Evolutionary conservation across 2,113 vertebrate species (phyloP).

Genomic region (Brienomyrus longianalis): DNA sequence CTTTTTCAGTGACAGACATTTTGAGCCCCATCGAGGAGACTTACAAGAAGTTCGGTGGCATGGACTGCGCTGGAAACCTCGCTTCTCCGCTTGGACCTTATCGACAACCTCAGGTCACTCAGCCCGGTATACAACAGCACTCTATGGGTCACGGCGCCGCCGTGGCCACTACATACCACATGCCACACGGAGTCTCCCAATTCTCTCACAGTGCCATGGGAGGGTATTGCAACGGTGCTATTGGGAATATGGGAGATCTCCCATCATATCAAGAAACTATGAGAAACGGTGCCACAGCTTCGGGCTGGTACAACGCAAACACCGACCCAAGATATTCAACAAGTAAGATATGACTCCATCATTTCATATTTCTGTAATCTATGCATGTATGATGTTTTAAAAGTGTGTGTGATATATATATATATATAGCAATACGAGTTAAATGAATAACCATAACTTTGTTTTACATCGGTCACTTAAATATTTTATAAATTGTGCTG

Average conservation of each 20-base stretch:
- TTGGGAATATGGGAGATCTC: conserved; percentile 75
- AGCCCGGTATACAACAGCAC: conserved; percentile 55
- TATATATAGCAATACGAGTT: neutral
- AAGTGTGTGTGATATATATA: neutral
- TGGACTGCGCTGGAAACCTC: conserved; percentile 66
- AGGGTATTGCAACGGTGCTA: conserved; percentile 76
- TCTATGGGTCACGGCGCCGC: conserved; percentile 53
- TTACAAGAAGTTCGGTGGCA: conserved; percentile 79
- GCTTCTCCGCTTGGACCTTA: conserved; percentile 65
- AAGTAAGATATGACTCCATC: conserved; percentile 62
- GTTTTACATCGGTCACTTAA: too few species aligned
- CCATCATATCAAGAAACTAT: conserved; percentile 76
- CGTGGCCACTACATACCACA: conserved; percentile 63
- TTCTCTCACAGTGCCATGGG: conserved; percentile 74
- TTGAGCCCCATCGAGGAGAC: conserved; percentile 86
- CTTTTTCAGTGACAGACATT: conserved; percentile 87
- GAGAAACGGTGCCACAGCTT: conserved; percentile 61
- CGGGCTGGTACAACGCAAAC: conserved; percentile 76
- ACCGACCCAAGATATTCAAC: conserved; percentile 77
- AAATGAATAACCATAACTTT: neutral
- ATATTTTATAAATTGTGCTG: neutral
- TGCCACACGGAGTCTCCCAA: conserved; percentile 70
- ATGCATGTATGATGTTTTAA: neutral
- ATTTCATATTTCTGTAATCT: neutral
- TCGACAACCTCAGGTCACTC: conserved; percentile 63